Evolutionary conservation across 2,888 invertebrate species (phyloP), one percentile per base, ranked within the genome.

Genomic region (Thecocarcelia acutangulata): DNA sequence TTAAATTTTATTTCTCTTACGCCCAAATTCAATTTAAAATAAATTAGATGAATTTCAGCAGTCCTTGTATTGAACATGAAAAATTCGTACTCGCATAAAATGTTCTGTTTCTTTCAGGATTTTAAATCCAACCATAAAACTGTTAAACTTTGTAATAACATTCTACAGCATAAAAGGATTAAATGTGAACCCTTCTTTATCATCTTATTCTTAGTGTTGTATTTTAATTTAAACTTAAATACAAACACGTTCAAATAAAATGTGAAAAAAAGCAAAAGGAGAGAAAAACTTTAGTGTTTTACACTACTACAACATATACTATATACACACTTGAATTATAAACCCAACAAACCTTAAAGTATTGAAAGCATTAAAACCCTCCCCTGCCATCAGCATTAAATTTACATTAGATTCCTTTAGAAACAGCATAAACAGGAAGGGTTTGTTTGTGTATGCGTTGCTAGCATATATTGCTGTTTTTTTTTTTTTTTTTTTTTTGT

Each of bases 401-500:
- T 73, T 73, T 44, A 61, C 59, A 79, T 73, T 79, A 79, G 78
- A 79, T 79, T 79, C 78, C 78, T 72, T 79, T 79, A 66, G 72
- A 72, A 78, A 24, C 33, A 70, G 33, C 50, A 73, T 78, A n/a
- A n/a, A 66, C 52, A 59, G 70, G 64, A 58, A 70, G 78, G 58
- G 64, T 66, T 46, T 78, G 8, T 15, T 5, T 24, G 33, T 33
- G 33, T 33, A 8, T 33, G 33, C 8, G 33, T 33, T 33, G 33
- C 24, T 2, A 24, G 24, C 5, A 5, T 28, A 33, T 17, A 13
- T 42, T 52, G 52, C 37, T 19, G 59, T 63, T 13, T 40, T 72
- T 56, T 44, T 59, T 48, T 63, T 66, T 24, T 58, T 52, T 61
- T 52, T 33, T 17, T 13, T 50, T 2, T 40, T 56, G 28, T 63